Conservation (phyloP, 2,888 invertebrate species). For the Drosophila mettleri region DNA sequence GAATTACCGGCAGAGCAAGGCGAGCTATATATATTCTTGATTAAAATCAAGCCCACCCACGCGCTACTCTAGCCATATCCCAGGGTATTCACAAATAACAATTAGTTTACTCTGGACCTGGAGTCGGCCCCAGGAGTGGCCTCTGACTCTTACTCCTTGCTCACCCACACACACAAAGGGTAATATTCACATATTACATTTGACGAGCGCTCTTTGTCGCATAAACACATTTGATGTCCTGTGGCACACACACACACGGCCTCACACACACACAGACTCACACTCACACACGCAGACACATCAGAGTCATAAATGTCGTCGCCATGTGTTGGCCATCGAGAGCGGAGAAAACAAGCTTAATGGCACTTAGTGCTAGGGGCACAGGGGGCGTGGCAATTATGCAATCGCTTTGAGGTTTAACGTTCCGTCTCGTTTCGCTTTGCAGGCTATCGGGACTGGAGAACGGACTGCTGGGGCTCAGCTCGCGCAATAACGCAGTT, state of each 20-base stretch:
- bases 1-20: too few relatives aligned
- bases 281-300: constrained; percentile 11
- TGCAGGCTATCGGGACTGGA: constrained; percentile 93
- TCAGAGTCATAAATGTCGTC: constrained; percentile 50
- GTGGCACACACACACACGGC: constrained; percentile 5
- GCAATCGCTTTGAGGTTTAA: constrained; percentile 31
- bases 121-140: background rate
- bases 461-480: constrained; percentile 92
- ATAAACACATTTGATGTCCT: constrained; percentile 23
- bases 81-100: background rate
- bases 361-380: constrained; percentile 18
- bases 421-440: background rate
- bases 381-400: constrained; percentile 33
- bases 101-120: too few relatives aligned
- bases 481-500: constrained; percentile 86
- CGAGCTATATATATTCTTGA: too few relatives aligned
- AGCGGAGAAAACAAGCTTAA: constrained; percentile 11
- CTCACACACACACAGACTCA: constrained; percentile 1
- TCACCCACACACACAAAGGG: background rate
- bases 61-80: too few relatives aligned
- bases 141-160: background rate
- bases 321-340: constrained; percentile 45
- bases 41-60: too few relatives aligned
- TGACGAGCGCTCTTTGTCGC: constrained; percentile 47
- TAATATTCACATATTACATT: constrained; percentile 23